Conservation (phyloP, 2,797 vertebrate species). For the Pteropus rufus region DNA sequence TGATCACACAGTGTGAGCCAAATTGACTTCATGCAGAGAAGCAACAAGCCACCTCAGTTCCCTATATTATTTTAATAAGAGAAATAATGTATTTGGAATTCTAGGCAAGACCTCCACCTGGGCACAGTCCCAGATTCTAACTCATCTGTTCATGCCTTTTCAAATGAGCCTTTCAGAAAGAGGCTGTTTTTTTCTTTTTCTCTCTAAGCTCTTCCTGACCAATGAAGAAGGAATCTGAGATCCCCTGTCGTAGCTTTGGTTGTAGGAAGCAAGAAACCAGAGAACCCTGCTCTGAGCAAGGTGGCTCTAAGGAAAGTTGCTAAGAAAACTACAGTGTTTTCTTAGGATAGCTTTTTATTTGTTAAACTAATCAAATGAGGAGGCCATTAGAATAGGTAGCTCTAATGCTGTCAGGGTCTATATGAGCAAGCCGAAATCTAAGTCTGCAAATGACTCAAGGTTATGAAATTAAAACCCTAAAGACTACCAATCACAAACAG, state of each 20-base stretch:
- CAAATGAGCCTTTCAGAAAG: slow-evolving; percentile 63
- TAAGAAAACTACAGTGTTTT: not conserved
- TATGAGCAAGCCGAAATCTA: not conserved
- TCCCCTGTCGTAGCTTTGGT: not conserved
- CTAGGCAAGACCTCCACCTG: slow-evolving; percentile 81
- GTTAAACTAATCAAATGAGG: not conserved
- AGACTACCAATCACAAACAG: not conserved
- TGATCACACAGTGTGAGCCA: slow-evolving; percentile 76
- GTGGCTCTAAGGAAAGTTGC: not conserved
- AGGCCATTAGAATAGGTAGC: too few relatives aligned
- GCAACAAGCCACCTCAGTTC: slow-evolving; percentile 73
- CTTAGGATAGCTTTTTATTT: not conserved
- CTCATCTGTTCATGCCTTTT: slow-evolving; percentile 63
- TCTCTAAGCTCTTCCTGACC: slow-evolving; percentile 23
- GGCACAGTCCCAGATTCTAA: slow-evolving; percentile 78
- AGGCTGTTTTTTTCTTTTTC: slow-evolving; percentile 60
- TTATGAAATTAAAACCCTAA: not conserved
- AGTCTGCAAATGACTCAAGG: not conserved
- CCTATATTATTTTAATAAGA: slow-evolving; percentile 83
- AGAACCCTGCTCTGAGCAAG: not conserved
- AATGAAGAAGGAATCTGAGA: slow-evolving; percentile 43
- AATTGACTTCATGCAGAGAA: slow-evolving; percentile 74
- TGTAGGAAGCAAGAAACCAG: not conserved
- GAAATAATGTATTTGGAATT: slow-evolving; percentile 82
- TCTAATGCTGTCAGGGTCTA: not conserved